Evolutionary conservation across 2,113 vertebrate genomes (phyloP).

Genomic region (Hystrix brachyura): DNA sequence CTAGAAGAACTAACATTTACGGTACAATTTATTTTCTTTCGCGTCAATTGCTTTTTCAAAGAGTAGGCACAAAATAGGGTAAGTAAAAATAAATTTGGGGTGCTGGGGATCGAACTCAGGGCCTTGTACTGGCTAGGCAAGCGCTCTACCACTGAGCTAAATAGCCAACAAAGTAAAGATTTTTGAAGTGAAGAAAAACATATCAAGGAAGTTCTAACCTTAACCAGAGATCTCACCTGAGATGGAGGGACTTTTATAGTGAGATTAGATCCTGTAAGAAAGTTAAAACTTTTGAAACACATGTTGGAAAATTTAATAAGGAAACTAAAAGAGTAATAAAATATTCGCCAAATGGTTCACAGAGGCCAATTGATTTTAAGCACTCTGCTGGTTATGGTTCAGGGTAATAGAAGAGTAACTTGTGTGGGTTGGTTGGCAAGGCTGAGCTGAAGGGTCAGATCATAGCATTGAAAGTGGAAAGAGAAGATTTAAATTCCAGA

Average conservation of each 20-base stretch:
- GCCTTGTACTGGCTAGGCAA: too few relatives aligned
- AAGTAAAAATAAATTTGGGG: background rate
- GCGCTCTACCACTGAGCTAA: too few relatives aligned
- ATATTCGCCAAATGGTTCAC: background rate
- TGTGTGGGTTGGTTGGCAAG: background rate
- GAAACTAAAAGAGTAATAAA: background rate
- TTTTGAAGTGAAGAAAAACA: constrained; percentile 13
- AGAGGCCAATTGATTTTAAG: background rate
- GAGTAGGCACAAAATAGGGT: background rate
- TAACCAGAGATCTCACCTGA: background rate
- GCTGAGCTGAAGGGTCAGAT: background rate
- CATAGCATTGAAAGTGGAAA: background rate
- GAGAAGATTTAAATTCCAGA: background rate
- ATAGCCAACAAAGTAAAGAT: background rate
- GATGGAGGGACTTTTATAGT: background rate
- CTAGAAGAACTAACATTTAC: background rate
- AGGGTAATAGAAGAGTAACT: background rate
- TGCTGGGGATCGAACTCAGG: too few relatives aligned
- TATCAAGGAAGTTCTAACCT: background rate
- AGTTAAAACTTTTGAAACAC: background rate
- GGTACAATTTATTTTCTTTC: background rate
- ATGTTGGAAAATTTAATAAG: background rate
- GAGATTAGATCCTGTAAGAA: background rate
- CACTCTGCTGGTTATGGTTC: background rate
- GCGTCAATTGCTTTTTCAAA: background rate